Evolutionary conservation across 2,888 invertebrate genomes (phyloP), one percentile per base, ranked within the genome.

Genomic region (Corythucha ciliata): DNA sequence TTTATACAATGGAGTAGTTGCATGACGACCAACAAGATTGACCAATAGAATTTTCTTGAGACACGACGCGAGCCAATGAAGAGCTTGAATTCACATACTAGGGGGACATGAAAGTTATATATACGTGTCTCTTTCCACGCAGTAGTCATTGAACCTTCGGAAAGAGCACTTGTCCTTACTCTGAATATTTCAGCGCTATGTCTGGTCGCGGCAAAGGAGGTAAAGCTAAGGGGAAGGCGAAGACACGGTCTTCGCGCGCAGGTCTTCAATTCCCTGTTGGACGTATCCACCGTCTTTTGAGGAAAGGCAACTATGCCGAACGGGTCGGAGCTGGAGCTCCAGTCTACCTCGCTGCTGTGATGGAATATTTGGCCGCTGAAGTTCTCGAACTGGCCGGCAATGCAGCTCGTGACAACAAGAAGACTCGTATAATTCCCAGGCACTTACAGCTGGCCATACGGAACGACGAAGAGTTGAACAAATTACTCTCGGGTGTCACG

Each of bases 371-470:
- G 21, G 74, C 80, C 0, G 81, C 82, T 16, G 83, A 83, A 69
- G 76, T 80, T 16, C 61, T 80, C 52, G 79, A 80, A 59, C 68
- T 80, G 61, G 76, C 79, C 0, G 72, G 76, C 1, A 76, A 79
- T 75, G 78, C 63, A 78, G 72, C 60, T 76, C 78, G 0, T 74
- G 75, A 27, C 66, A 76, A 26, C 52, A 47, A 36, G 52, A 83
- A 81, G 63, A 70, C 72, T 1, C 68, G 79, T 69, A 86, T 89
- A 63, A 80, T 81, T 51, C 84, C 86, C 1, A 74, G 86, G 42
- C 87, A 87, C 66, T 71, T 88, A 21, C 81, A 87, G 65, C 48
- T 52, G 1, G 52, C 52, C 47, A 52, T 52, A n/a, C 45, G 36
- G 27, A 52, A 52, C 21, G 37, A 33, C 40, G 52, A 52, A 34